Evolutionary conservation across 2,888 invertebrate species (phyloP), one percentile per base, ranked within the genome.

Genomic region (Alentia gelatinosa): DNA sequence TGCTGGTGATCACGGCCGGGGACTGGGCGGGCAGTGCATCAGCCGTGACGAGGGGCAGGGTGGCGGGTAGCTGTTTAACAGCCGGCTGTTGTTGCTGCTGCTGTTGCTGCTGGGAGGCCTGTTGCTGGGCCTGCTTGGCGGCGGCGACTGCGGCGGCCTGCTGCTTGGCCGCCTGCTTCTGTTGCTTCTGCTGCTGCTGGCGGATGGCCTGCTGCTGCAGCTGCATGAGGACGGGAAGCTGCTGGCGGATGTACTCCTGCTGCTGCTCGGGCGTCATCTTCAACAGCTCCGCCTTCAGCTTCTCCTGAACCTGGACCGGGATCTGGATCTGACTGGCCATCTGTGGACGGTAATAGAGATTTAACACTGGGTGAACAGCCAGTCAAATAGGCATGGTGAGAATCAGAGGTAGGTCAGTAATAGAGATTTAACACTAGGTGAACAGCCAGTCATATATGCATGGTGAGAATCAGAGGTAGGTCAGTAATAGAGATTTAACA

Each of bases 231-330:
- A 93, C 89, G 23, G 92, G 91, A 68, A 92, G 92, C 92, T 95
- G 95, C n/a, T 94, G 92, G 63, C 94, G 94, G 42, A 94, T 92
- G 90, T 94, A 95, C 89, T 93, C 93, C 90, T 95, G 94, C 91
- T 95, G 95, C 91, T 95, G 95, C 42, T 95, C 95, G 39, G 94
- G 94, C 0, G 95, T 93, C 94, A 95, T 93, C 79, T 93, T 93
- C 37, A 94, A 93, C 89, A 95, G 91, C 90, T 94, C 94, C 9
- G 94, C 93, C 90, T 94, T 93, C 15, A 95, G 93, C 90, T 94
- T 94, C 47, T 86, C 86, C 86, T 86, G 86, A 30, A 86, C 50
- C 26, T 86, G 86, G n/a, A 47, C 7, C 5, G 86, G 86, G 50
- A 86, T 86, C 86, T 86, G 86, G 47, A 86, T 23, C 30, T 47